phyloP scores from a whole-genome alignment of 92 coral and sea anemone species.

The Scolanthus callimorphus region DNA sequence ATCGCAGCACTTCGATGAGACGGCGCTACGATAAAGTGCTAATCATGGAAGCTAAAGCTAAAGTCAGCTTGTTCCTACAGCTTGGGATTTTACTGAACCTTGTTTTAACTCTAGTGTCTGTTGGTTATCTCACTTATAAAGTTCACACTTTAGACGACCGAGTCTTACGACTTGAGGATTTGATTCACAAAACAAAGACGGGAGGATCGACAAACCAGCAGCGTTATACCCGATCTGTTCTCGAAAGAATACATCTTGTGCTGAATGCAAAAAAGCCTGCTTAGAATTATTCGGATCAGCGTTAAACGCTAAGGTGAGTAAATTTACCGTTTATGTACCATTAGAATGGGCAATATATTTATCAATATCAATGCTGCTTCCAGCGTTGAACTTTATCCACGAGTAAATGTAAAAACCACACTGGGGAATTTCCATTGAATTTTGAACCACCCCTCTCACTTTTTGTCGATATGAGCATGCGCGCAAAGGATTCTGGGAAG shows the following conservation, averaged over 20 bases:
- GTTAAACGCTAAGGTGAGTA: conserved; percentile 24
- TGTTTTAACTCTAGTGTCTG: conserved; percentile 20
- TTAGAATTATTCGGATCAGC: conserved; percentile 28
- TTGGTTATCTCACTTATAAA: conserved; percentile 45
- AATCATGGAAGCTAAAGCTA: conserved; percentile 3
- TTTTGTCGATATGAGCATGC: too few relatives aligned
- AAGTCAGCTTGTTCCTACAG: conserved; percentile 14
- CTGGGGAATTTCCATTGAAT: too few relatives aligned
- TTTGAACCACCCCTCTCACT: too few relatives aligned
- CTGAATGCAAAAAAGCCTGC: conserved; percentile 24
- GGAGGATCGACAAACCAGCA: conserved; percentile 6
- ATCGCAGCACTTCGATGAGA: too few relatives aligned
- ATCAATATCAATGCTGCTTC: too few relatives aligned
- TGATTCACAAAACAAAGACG: not conserved
- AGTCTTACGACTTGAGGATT: conserved; percentile 18
- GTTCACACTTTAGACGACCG: conserved; percentile 38
- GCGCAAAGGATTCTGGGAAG: too few relatives aligned
- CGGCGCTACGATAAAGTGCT: too few relatives aligned
- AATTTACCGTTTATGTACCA: too few relatives aligned
- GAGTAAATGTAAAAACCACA: too few relatives aligned
- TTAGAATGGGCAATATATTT: too few relatives aligned
- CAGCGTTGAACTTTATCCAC: too few relatives aligned
- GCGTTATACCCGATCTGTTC: conserved; percentile 21
- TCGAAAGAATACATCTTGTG: not conserved
- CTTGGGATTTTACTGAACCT: conserved; percentile 34